phyloP scores from a whole-genome alignment of 2,113 vertebrate species.

The Vulpes vulpes region DNA sequence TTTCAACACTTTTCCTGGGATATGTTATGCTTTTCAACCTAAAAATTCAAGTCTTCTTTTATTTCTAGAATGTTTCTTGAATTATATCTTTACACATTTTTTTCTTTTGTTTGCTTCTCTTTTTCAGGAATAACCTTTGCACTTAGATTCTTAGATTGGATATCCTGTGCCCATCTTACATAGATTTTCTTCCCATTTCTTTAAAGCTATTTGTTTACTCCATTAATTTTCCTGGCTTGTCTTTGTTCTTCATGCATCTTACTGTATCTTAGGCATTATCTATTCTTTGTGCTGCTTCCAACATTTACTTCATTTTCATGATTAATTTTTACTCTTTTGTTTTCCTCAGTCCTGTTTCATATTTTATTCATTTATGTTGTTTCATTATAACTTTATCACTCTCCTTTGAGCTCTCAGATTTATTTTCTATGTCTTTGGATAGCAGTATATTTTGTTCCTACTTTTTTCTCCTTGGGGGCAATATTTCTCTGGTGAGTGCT shows the following conservation, averaged over 20 bases:
- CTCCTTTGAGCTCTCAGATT: neutral
- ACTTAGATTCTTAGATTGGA: neutral
- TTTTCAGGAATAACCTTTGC: neutral
- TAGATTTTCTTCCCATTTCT: neutral
- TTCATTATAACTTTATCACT: constrained; percentile 39
- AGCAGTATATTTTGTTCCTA: constrained; percentile 17
- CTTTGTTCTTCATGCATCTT: neutral
- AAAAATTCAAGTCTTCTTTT: neutral
- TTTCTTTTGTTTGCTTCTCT: neutral
- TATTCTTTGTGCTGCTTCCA: neutral
- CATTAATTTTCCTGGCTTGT: neutral
- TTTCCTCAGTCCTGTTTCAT: constrained; percentile 4
- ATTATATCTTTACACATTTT: constrained; percentile 10
- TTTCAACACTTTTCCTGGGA: neutral
- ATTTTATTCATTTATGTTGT: constrained; percentile 34
- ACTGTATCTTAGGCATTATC: neutral
- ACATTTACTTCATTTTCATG: constrained; percentile 35
- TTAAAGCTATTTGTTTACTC: neutral
- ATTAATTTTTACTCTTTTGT: neutral
- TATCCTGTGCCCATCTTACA: neutral
- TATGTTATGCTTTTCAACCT: neutral
- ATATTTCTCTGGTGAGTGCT: neutral
- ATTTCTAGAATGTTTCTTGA: constrained; percentile 2
- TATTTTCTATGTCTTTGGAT: constrained; percentile 23
- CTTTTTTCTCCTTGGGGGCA: neutral